Percentiles rank a stretch among this genome's conserved stretches.
Conservation (phyloP, 2,888 invertebrate species). For the Brenthis daphne region DNA sequence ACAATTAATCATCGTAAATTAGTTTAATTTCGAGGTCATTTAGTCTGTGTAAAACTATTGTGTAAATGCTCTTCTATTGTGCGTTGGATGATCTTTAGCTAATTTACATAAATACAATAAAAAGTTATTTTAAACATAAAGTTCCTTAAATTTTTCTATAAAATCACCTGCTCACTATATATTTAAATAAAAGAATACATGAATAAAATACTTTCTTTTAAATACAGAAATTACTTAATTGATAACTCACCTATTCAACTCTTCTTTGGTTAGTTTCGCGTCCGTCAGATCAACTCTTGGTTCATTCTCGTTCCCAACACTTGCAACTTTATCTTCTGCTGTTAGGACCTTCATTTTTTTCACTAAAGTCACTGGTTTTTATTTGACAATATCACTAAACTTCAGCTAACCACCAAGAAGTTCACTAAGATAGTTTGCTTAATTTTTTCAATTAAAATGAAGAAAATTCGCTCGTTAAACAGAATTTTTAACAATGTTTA, state of each 20-base stretch:
- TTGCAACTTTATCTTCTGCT: conserved; percentile 65
- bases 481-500: conserved; percentile 12
- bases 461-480: neutral
- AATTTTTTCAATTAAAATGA: neutral
- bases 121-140: too few species aligned
- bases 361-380: conserved; percentile 1
- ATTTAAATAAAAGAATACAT: too few species aligned
- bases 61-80: too few species aligned
- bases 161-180: too few species aligned
- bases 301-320: conserved; percentile 66
- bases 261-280: conserved; percentile 65
- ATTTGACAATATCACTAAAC: conserved; percentile 25
- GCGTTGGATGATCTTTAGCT: too few species aligned
- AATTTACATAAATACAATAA: too few species aligned
- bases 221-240: neutral
- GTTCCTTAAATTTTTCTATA: too few species aligned
- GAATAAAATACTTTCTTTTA: neutral
- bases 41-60: too few species aligned
- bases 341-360: conserved; percentile 71
- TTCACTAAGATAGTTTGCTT: neutral
- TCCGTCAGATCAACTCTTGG: conserved; percentile 61
- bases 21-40: too few species aligned
- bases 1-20: too few species aligned
- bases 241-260: conserved; percentile 66
- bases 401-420: conserved; percentile 23